Evolutionary conservation across 2,888 invertebrate genomes (phyloP), one percentile per base, ranked within the genome.

Genomic region (Tubulanus polymorphus): DNA sequence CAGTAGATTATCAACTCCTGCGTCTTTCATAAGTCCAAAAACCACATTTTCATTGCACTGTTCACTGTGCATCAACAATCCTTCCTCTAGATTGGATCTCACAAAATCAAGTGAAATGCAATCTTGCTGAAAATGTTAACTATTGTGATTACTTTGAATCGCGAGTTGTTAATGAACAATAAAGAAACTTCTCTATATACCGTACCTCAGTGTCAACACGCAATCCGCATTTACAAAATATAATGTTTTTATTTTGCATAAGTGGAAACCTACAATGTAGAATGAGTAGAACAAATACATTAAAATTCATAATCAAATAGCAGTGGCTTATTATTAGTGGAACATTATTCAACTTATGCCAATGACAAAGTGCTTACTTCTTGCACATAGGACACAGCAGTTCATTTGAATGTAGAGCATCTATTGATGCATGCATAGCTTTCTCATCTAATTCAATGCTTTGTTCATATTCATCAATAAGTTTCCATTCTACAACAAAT

Each of bases 371-470:
- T 1, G 60, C 65, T 57, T 56, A 70, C 71, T 65, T 66, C 61
- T 69, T 66, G 63, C 71, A 72, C 25, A 72, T 47, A n/a, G 71
- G 71, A 56, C 71, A 72, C 23, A 70, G 59, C 6, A 71, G 67
- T 50, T 67, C 66, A 23, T 67, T 66, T 20, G 69, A 60, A 37
- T 59, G 60, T 5, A 69, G 57, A 50, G 64, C 63, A 35, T 70
- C 68, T 20, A 70, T 59, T 27, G 69, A 64, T 8, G 63, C 61
- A 57, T 65, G 67, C 49, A 71, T 51, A 1, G 55, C 57, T 30
- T 61, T 51, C 51, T 71, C 70, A 46, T 70, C 70, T 37, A 59
- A 37, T 6, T 61, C 46, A 32, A 67, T 57, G 56, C 67, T 66
- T 28, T 58, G 53, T 54, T 68, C 66, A 62, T 65, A 68, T 46